Conservation (phyloP, 2,888 invertebrate genomes). For the Eupithecia dodoneata region DNA sequence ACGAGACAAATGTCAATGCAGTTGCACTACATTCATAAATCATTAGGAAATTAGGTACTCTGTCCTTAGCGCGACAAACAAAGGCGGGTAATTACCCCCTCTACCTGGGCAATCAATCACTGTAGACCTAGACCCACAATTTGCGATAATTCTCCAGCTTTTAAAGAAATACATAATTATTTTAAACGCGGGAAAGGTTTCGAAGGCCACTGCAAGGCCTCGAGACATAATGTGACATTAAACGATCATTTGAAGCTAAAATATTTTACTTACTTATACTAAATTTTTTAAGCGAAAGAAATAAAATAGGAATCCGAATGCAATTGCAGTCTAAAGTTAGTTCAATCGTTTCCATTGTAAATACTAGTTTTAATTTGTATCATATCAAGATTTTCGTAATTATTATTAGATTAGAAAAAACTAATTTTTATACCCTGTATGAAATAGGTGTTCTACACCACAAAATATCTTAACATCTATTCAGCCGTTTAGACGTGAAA, state of each 20-base stretch:
- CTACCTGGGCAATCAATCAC: slow-evolving; percentile 24
- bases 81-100: slow-evolving; percentile 22
- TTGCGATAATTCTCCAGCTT: slow-evolving; percentile 21
- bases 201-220: not conserved
- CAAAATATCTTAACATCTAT: too few species aligned
- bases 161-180: slow-evolving; percentile 26
- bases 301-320: too few species aligned
- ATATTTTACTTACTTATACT: not conserved
- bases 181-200: slow-evolving; percentile 21
- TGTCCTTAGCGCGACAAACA: slow-evolving; percentile 20
- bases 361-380: too few species aligned
- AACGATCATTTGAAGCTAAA: not conserved
- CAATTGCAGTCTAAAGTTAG: too few species aligned
- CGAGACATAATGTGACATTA: not conserved
- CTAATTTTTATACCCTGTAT: too few species aligned
- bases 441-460: too few species aligned
- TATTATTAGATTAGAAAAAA: too few species aligned
- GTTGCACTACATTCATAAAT: slow-evolving; percentile 9
- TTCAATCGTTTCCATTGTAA: too few species aligned
- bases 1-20: not conserved
- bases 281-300: not conserved
- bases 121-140: slow-evolving; percentile 25
- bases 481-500: too few species aligned
- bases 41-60: not conserved
- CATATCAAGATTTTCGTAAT: too few species aligned